Evolutionary conservation across 1,140 invertebrate genomes (phyloP).

Genomic region (fruit fly (Drosophila melanogaster)): DNA sequence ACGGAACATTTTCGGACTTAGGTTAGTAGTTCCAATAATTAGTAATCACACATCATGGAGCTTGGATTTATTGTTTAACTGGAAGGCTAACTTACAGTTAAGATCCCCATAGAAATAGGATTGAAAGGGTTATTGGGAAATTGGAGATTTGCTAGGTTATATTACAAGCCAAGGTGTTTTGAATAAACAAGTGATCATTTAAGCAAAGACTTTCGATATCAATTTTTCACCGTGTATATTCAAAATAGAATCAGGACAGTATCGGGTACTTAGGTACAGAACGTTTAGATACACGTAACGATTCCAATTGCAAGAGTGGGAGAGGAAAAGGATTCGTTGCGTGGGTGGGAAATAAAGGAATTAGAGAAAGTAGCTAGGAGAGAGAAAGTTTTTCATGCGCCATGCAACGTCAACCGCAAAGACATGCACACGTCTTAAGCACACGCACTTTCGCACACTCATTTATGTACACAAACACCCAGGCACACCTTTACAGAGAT

Average conservation of each 20-base stretch:
- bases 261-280: neutral
- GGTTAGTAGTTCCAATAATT: no score
- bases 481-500: slow-evolving; percentile 11
- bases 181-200: no score
- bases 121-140: no score
- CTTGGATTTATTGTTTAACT: no score
- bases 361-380: slow-evolving; percentile 10
- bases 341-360: slow-evolving; percentile 1
- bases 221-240: no score
- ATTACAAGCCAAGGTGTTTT: no score
- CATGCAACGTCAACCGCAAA: slow-evolving; percentile 30
- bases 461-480: slow-evolving; percentile 2
- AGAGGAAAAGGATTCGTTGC: neutral
- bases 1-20: no score
- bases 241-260: neutral
- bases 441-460: slow-evolving; percentile 22
- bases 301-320: neutral
- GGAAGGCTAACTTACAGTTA: no score
- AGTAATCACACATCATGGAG: no score
- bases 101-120: no score
- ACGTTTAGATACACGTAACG: neutral
- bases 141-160: no score
- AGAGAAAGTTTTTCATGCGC: slow-evolving; percentile 29
- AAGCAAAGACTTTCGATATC: no score
- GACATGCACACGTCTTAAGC: slow-evolving; percentile 27